Conservation (phyloP, 1,140 invertebrate species). For the Lepidurus couesii region DNA sequence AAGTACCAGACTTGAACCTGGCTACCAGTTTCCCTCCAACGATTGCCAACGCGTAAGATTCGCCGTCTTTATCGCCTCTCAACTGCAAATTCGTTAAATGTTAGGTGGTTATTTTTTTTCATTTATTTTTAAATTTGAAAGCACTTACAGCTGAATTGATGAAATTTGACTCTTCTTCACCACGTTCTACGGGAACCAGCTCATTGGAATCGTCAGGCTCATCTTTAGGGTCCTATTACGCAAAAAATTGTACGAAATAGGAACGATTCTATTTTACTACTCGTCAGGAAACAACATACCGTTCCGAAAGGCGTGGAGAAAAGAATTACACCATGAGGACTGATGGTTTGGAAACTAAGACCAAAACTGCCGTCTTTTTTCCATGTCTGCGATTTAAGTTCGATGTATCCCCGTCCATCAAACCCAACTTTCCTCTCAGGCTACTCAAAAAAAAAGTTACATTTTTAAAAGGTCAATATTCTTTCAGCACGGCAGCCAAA, state of each 20-base stretch:
- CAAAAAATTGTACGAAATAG: neutral
- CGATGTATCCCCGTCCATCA: constrained; percentile 69
- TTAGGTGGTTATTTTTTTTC: constrained; percentile 10
- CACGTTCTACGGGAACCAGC: neutral
- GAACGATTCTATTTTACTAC: constrained; percentile 27
- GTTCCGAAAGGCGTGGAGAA: constrained; percentile 54
- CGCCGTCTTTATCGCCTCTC: constrained; percentile 29
- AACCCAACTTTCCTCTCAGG: constrained; percentile 61
- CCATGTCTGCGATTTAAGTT: constrained; percentile 60
- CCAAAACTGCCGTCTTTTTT: constrained; percentile 59
- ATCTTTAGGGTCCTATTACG: constrained; percentile 18
- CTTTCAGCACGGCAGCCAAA: neutral
- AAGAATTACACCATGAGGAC: constrained; percentile 63
- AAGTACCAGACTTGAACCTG: constrained; percentile 39
- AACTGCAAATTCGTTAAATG: constrained; percentile 5
- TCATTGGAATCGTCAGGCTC: neutral
- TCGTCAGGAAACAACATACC: constrained; percentile 29
- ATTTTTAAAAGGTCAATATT: neutral
- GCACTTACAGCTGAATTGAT: constrained; percentile 4
- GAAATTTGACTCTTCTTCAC: constrained; percentile 6
- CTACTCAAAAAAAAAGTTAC: constrained; percentile 43
- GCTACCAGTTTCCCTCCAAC: constrained; percentile 44
- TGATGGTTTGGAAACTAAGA: constrained; percentile 69
- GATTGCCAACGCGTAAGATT: constrained; percentile 46
- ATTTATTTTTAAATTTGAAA: neutral